Conservation (phyloP, 2,113 vertebrate species). For the Bothrops jararaca region DNA sequence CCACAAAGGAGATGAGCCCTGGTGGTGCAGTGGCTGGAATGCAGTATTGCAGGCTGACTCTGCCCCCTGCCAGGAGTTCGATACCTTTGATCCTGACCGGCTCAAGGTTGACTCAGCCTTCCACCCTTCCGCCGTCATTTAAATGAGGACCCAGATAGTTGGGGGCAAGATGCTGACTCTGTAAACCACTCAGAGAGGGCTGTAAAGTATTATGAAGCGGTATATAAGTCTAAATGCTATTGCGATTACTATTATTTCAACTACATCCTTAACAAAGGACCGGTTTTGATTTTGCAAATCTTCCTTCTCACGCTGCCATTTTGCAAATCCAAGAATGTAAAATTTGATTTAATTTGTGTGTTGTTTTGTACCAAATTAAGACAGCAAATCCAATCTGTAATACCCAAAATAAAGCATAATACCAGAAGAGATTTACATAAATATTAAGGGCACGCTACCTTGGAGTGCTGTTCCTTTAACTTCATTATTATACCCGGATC, state of each 20-base stretch:
- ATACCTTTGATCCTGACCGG: too few species aligned
- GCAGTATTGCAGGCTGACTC: too few species aligned
- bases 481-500: slow-evolving; percentile 86
- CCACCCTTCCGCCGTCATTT: too few species aligned
- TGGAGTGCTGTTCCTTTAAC: slow-evolving; percentile 94
- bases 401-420: not conserved
- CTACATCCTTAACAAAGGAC: not conserved
- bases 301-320: not conserved
- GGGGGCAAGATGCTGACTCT: too few species aligned
- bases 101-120: too few species aligned
- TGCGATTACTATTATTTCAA: too few species aligned
- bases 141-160: too few species aligned
- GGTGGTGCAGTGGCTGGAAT: too few species aligned
- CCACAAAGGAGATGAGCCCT: not conserved
- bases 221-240: too few species aligned
- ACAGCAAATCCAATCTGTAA: not conserved
- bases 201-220: too few species aligned
- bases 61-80: too few species aligned
- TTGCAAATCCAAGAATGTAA: not conserved
- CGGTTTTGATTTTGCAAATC: not conserved
- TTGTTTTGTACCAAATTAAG: not conserved
- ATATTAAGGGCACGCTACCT: slow-evolving; percentile 68
- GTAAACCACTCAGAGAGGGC: too few species aligned
- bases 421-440: not conserved
- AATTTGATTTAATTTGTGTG: not conserved